Percentiles rank a stretch among this genome's conserved stretches.
phyloP scores from a whole-genome alignment of 2,888 invertebrate genomes.

The Pristionchus fissidentatus region DNA sequence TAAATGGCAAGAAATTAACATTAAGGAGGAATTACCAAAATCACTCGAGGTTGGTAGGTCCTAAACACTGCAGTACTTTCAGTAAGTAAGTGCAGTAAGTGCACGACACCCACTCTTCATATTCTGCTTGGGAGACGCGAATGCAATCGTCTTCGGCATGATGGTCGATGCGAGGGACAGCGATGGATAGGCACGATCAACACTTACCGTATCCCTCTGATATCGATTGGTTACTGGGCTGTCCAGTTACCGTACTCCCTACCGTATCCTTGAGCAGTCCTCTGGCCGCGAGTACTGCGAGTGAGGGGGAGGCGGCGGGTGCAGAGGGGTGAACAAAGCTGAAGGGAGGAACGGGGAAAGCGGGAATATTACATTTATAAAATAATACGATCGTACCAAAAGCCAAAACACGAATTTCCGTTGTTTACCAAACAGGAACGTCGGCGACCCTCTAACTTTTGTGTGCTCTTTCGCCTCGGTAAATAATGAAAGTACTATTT shows the following conservation, averaged over 20 bases:
- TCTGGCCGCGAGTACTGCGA: neutral
- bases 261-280: conserved; percentile 16
- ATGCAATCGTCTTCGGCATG: neutral
- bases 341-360: neutral
- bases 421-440: no score
- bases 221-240: neutral
- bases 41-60: no score
- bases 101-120: conserved; percentile 4
- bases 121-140: neutral
- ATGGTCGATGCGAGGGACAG: conserved; percentile 20
- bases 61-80: neutral
- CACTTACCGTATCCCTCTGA: neutral
- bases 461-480: no score
- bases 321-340: conserved; percentile 24
- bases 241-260: neutral
- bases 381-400: no score
- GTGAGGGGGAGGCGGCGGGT: conserved; percentile 26
- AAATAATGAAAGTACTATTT: no score
- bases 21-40: no score
- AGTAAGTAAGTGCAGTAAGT: neutral
- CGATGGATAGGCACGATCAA: conserved; percentile 27
- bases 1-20: no score
- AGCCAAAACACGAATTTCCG: no score
- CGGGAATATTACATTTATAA: neutral
- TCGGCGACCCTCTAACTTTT: no score